A percentile compares a stretch with the other conserved stretches of the same genome.
These are phyloP conservation scores for Gavia stellata DNA, from an alignment of 2,113 vertebrate genomes.

Conservation along the genomic window DNA sequence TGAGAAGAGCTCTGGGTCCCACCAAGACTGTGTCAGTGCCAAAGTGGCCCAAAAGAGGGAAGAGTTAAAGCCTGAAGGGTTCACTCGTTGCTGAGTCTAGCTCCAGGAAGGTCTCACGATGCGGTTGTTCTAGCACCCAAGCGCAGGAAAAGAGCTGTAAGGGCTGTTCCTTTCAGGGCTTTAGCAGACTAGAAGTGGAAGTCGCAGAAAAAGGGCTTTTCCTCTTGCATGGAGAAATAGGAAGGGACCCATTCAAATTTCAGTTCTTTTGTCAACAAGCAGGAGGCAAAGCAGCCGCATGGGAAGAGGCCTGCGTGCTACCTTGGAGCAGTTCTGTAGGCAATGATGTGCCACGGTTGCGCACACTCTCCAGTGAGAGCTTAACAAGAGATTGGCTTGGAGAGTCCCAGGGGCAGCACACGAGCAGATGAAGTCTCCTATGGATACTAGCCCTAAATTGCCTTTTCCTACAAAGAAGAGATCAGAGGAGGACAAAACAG, in stretches of 20 bases:
- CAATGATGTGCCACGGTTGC: accelerated
- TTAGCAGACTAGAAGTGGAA: background rate
- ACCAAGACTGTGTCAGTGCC: background rate
- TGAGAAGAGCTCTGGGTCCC: background rate
- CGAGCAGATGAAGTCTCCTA: accelerated
- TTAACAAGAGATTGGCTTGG: background rate
- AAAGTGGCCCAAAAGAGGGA: no score
- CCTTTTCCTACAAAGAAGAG: background rate
- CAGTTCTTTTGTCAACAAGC: background rate
- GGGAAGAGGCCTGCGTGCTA: background rate
- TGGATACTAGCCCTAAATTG: background rate
- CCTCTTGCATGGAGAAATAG: background rate
- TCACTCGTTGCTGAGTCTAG: accelerated
- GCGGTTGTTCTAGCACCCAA: background rate
- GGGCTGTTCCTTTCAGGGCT: background rate
- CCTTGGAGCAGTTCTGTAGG: background rate
- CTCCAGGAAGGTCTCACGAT: accelerated
- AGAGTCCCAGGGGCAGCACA: background rate
- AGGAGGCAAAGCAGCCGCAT: accelerated
- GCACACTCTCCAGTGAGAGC: background rate
- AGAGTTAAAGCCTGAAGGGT: background rate
- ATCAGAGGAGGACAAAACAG: background rate
- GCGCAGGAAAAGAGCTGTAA: background rate
- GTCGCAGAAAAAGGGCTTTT: accelerated
- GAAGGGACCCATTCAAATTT: accelerated